Evolutionary conservation across 2,888 invertebrate genomes (phyloP).

Genomic region (Cephonodes hylas): DNA sequence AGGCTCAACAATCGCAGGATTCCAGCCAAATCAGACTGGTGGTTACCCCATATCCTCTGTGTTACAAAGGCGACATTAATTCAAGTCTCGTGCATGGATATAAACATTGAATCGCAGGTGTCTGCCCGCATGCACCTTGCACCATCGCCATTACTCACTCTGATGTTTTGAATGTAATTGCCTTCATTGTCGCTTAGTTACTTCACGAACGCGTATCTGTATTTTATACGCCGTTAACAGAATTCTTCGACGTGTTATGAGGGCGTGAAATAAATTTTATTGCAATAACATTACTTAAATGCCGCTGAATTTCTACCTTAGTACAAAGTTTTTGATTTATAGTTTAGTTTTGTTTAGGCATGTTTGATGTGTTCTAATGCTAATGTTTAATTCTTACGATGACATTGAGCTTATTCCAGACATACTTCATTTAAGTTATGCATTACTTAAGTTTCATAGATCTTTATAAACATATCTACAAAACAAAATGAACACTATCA

Average conservation of each 20-base stretch:
- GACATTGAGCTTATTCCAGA: too few relatives aligned
- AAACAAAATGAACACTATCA: too few relatives aligned
- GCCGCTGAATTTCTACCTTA: too few relatives aligned
- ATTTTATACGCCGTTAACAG: neutral
- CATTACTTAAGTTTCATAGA: too few relatives aligned
- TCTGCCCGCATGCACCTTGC: constrained; percentile 36
- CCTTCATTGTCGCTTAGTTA: constrained; percentile 14
- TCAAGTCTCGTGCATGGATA: constrained; percentile 22
- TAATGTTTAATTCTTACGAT: too few relatives aligned
- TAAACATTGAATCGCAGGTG: constrained; percentile 31
- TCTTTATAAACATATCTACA: too few relatives aligned
- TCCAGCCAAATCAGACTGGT: neutral
- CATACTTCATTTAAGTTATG: too few relatives aligned
- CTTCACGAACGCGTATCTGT: neutral
- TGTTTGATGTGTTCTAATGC: too few relatives aligned
- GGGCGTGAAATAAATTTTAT: neutral
- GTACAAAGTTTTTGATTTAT: too few relatives aligned
- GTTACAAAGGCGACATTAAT: constrained; percentile 19
- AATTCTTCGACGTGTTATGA: neutral
- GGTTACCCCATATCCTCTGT: neutral
- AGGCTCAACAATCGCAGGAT: neutral
- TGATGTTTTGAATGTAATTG: constrained; percentile 16
- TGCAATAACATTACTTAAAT: neutral
- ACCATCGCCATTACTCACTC: constrained; percentile 18
- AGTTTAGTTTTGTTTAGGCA: too few relatives aligned